Percentiles rank a stretch among this genome's conserved stretches.
Conservation (phyloP, 1,140 invertebrate species). For the Polyergus mexicanus region DNA sequence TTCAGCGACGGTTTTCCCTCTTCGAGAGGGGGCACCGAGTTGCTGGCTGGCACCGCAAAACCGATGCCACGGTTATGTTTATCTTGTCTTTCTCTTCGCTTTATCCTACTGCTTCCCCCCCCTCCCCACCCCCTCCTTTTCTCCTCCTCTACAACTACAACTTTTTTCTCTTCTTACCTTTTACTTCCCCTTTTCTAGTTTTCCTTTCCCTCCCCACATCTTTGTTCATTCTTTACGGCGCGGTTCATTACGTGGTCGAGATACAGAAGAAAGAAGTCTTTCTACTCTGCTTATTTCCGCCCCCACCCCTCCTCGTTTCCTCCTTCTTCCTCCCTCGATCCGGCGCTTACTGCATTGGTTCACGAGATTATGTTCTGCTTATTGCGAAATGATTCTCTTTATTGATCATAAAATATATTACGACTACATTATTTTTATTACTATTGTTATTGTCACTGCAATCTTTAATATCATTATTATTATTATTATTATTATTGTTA, state of each 20-base stretch:
- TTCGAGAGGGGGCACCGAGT: neutral
- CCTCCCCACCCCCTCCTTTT: neutral
- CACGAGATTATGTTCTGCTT: neutral
- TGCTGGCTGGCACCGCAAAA: slow-evolving; percentile 32
- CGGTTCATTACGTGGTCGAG: slow-evolving; percentile 48
- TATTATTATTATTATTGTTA: neutral
- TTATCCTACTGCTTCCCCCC: neutral
- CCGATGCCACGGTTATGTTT: slow-evolving; percentile 61
- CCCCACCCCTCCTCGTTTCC: neutral
- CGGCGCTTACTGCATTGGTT: slow-evolving; percentile 12
- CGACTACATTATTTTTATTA: neutral
- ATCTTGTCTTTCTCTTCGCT: slow-evolving; percentile 47
- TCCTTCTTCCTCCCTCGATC: neutral
- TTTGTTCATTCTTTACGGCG: neutral
- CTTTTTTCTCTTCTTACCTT: neutral
- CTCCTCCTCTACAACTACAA: neutral
- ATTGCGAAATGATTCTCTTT: neutral
- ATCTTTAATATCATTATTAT: slow-evolving; percentile 15
- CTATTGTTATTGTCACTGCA: neutral
- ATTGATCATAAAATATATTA: slow-evolving; percentile 8
- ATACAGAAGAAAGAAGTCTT: slow-evolving; percentile 26
- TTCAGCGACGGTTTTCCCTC: slow-evolving; percentile 33
- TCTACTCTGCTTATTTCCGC: slow-evolving; percentile 30
- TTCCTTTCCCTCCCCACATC: neutral
- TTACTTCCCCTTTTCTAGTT: slow-evolving; percentile 20